A percentile compares a stretch with the other conserved stretches of the same genome.
Conservation (phyloP, 2,888 invertebrate species). For the Nomada fabriciana region DNA sequence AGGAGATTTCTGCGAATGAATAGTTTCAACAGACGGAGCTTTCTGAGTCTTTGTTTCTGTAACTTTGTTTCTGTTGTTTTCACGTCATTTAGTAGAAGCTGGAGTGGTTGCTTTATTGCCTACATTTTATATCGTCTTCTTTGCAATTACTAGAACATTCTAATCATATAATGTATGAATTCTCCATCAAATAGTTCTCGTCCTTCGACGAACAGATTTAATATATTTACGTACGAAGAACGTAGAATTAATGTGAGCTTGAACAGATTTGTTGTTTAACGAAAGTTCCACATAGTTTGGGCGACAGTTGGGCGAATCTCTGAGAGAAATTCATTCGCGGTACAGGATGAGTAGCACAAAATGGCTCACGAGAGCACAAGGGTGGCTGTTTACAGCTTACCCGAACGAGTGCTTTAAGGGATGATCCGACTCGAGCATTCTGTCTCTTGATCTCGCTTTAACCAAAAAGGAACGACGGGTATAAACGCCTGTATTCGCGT, state of each 20-base stretch:
- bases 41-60: background rate
- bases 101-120: background rate
- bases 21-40: background rate
- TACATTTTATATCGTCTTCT: background rate
- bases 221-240: too few species aligned
- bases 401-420: conserved; percentile 15
- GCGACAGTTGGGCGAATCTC: background rate
- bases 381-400: background rate
- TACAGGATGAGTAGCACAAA: conserved; percentile 2
- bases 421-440: conserved; percentile 30
- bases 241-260: too few species aligned
- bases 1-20: background rate
- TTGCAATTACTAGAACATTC: background rate
- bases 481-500: background rate
- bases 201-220: too few species aligned
- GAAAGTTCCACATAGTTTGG: background rate
- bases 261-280: background rate
- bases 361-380: background rate
- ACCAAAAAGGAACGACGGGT: background rate
- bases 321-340: conserved; percentile 11
- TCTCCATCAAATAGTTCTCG: too few species aligned
- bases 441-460: conserved; percentile 1
- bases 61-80: background rate
- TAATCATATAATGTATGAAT: too few species aligned
- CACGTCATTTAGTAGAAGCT: background rate